Evolutionary conservation across 2,113 vertebrate species (phyloP).

Genomic region (Salvator merianae): DNA sequence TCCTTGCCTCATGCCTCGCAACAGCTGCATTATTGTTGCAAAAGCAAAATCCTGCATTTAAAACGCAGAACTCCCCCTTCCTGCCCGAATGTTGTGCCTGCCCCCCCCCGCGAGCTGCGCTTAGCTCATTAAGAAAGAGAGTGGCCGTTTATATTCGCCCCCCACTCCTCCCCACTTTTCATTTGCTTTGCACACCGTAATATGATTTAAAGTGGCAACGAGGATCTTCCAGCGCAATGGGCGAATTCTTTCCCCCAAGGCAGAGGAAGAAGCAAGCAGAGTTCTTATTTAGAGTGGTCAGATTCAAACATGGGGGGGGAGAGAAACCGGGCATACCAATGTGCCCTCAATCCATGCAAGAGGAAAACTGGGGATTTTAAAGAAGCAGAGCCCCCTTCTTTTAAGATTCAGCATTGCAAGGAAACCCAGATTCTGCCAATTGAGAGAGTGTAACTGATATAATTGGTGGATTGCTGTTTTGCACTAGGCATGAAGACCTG

Average conservation of each 20-base stretch:
- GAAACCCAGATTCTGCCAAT: constrained; percentile 47
- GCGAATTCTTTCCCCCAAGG: constrained; percentile 49
- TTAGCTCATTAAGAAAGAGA: constrained; percentile 59
- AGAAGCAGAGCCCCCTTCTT: constrained; percentile 50
- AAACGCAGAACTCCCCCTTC: not conserved
- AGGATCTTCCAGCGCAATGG: constrained; percentile 48
- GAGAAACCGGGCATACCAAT: constrained; percentile 37
- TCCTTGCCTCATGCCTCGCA: constrained; percentile 56
- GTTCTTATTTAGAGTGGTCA: constrained; percentile 51
- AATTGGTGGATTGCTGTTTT: constrained; percentile 58
- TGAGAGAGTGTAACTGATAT: constrained; percentile 60
- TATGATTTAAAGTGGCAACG: constrained; percentile 60
- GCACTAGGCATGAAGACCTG: constrained; percentile 49
- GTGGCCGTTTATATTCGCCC: constrained; percentile 38
- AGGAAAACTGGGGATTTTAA: constrained; percentile 61
- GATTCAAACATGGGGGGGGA: constrained; percentile 50
- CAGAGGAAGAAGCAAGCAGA: constrained; percentile 40
- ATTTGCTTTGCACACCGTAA: constrained; percentile 36
- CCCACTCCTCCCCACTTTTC: not conserved
- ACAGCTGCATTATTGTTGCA: constrained; percentile 55
- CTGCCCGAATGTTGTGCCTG: not conserved
- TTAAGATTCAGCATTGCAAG: constrained; percentile 61
- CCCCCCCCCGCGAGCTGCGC: constrained; percentile 48
- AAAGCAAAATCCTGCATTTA: not conserved
- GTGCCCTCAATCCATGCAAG: constrained; percentile 34